Evolutionary conservation across 2,113 vertebrate species (phyloP).

Genomic region (human): GRCh38 chr1:246269001-246269500

Average conservation of each 20-base stretch:
- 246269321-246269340: neutral
- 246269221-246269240: neutral
- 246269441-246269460: neutral
- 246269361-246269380: neutral
- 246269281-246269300: neutral
- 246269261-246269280: neutral
- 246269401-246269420: neutral
- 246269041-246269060: neutral
- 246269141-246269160: neutral
- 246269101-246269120: neutral
- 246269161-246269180: neutral
- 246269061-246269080: neutral
- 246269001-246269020: neutral
- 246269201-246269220: neutral
- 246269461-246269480: neutral
- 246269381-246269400: neutral
- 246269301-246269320: neutral
- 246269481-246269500: neutral
- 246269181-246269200: neutral
- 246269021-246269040: neutral
- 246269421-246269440: neutral
- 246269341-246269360: neutral
- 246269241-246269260: neutral
- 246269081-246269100: neutral
- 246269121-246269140: neutral